phyloP scores from a whole-genome alignment of 2,113 vertebrate genomes.

The Fregata magnificens region DNA sequence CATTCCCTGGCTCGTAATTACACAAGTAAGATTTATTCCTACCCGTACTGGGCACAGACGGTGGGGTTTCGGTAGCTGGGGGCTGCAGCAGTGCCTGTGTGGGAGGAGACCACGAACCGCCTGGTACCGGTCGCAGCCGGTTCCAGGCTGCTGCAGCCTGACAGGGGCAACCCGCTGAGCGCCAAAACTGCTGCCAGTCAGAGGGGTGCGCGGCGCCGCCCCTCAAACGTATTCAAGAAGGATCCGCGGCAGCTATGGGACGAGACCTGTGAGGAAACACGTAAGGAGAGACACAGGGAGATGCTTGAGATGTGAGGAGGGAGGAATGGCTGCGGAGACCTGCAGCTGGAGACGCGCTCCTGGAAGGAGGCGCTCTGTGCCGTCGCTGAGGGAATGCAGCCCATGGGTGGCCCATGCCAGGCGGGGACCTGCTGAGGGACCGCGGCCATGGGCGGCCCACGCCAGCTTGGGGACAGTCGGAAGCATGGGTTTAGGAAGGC shows the following conservation, averaged over 20 bases:
- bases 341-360: rapidly evolving
- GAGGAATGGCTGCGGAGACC: neutral
- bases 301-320: rapidly evolving
- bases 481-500: neutral
- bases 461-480: rapidly evolving
- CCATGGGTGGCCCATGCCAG: rapidly evolving
- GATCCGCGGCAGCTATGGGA: neutral
- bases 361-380: neutral
- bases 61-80: rapidly evolving
- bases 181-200: rapidly evolving
- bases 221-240: rapidly evolving
- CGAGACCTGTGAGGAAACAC: rapidly evolving
- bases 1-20: rapidly evolving
- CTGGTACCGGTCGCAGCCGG: rapidly evolving
- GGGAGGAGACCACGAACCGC: rapidly evolving
- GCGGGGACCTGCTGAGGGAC: neutral
- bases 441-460: rapidly evolving
- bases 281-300: rapidly evolving
- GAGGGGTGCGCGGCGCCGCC: rapidly evolving
- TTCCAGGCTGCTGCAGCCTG: neutral
- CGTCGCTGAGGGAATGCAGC: rapidly evolving
- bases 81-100: too few relatives aligned
- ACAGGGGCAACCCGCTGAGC: rapidly evolving
- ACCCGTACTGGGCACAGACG: neutral
- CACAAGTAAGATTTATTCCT: neutral